These are phyloP conservation scores for Paragorgia papillata DNA, from an alignment of 92 coral and sea anemone genomes.

Conservation along the genomic window DNA sequence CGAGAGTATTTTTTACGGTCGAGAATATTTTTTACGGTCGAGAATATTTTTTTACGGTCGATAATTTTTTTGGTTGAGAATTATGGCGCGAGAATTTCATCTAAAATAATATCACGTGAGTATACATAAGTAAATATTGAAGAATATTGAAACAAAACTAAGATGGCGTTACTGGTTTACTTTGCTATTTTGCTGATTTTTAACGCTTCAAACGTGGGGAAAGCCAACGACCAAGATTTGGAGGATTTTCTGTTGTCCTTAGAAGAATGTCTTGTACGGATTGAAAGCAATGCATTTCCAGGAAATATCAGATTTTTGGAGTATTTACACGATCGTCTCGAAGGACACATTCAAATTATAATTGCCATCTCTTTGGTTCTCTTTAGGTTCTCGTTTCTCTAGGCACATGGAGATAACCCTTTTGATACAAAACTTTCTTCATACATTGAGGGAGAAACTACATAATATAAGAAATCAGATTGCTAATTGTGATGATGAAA, in stretches of 20 bases:
- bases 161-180: background rate
- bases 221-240: constrained; percentile 9
- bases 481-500: constrained; percentile 4
- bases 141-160: background rate
- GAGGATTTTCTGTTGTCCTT: background rate
- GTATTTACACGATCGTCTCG: constrained; percentile 16
- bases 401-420: constrained; percentile 44
- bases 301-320: background rate
- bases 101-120: background rate
- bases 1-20: constrained; percentile 20
- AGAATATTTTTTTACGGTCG: background rate
- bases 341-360: constrained; percentile 41
- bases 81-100: background rate
- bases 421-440: constrained; percentile 43
- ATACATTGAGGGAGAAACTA: constrained; percentile 19
- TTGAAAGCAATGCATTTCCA: constrained; percentile 13
- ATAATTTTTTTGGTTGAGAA: background rate
- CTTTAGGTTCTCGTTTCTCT: too few relatives aligned
- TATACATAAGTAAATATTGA: background rate
- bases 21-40: too few relatives aligned
- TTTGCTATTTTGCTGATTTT: background rate
- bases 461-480: constrained; percentile 18
- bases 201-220: background rate
- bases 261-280: background rate
- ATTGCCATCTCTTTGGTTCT: constrained; percentile 22